Base-by-base conservation (phyloP, 2,888 invertebrate genomes). In the Candidula unifasciata region DNA sequence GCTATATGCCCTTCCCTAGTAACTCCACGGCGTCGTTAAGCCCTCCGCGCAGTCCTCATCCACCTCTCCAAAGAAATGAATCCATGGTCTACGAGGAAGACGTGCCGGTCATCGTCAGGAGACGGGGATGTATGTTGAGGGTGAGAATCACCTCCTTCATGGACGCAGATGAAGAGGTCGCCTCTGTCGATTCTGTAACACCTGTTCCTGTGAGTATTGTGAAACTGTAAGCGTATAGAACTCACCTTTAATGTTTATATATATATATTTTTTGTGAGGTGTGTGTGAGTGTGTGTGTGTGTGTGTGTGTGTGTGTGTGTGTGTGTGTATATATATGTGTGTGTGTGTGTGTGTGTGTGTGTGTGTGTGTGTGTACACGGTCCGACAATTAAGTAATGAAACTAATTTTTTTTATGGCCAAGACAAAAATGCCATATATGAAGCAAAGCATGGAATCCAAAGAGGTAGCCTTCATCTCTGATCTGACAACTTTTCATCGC, bases 31-130 rank as follows among this genome's bases (percentile, higher is more conserved):
- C 78, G 10, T 73, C 73, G 24, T 44, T 76, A 30, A 79, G 74
- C 60, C 80, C 80, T 54, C 69, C 52, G 21, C 69, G 69, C n/a
- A 37, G 57, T 30, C 77, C 74, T 27, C 80, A 84, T 30, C 80
- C 81, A 30, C 86, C 85, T 30, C 83, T 85, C 37, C 79, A 87
- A 71, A 84, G 83, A 8, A 87, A 88, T 24, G 90, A 90, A 86
- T 88, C 90, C 0, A 91, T 91, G 54, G 89, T 92, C 30, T 91
- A 90, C 76, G 93, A 92, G 84, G 93, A 92, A 86, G 93, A 92
- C 37, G 88, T 92, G 3, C 93, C 93, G 1, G 93, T 93, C 33
- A 93, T 93, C 81, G 91, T 93, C 24, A 81, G 93, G 24, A 85
- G 93, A 18, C 89, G 93, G 10, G 93, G 93, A 54, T 92, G 92